Conservation (phyloP, 2,888 invertebrate genomes). For the Sabellastarte sp. region DNA sequence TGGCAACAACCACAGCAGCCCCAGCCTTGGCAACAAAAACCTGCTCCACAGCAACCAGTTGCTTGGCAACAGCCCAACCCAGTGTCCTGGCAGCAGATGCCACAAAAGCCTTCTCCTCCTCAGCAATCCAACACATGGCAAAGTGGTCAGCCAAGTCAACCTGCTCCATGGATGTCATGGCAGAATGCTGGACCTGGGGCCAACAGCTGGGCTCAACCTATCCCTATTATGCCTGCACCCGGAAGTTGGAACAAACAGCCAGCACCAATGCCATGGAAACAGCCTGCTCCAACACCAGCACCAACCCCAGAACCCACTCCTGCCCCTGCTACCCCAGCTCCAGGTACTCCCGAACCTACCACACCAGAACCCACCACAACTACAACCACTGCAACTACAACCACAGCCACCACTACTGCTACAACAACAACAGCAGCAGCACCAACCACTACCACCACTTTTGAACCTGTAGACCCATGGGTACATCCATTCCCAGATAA, state of each 20-base stretch:
- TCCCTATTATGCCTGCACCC: too few relatives aligned
- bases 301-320: background rate
- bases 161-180: background rate
- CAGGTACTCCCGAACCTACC: background rate
- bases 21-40: background rate
- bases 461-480: background rate
- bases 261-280: background rate
- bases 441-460: background rate
- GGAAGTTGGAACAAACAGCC: too few relatives aligned
- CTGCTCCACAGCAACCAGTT: background rate
- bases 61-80: background rate
- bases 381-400: background rate
- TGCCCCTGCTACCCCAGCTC: background rate
- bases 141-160: background rate
- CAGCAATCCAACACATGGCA: background rate
- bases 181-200: too few relatives aligned
- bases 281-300: slow-evolving; percentile 1
- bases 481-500: background rate
- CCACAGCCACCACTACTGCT: background rate
- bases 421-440: background rate
- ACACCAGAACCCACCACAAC: background rate
- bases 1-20: slow-evolving; percentile 2
- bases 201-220: too few relatives aligned
- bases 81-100: background rate
- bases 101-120: background rate